These are phyloP conservation scores for Pimephales promelas DNA, from an alignment of 2,113 vertebrate genomes.

Conservation along the genomic window DNA sequence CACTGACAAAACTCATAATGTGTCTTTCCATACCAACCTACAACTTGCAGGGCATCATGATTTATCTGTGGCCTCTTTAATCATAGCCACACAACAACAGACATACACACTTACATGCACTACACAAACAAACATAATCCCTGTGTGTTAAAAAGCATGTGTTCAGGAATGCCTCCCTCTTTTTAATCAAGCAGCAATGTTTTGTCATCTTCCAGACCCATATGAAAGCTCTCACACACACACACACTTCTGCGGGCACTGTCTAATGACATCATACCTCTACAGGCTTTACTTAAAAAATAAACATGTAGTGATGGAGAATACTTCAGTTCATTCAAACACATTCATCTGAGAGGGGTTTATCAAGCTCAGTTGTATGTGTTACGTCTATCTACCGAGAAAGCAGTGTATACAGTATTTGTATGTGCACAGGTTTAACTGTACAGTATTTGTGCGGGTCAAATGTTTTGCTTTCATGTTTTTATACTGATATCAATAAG, in stretches of 20 bases:
- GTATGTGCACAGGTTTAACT: background rate
- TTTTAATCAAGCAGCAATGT: slow-evolving; percentile 50
- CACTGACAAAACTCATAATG: background rate
- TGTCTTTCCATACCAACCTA: background rate
- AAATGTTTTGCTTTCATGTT: background rate
- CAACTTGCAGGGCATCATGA: background rate
- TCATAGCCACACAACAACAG: slow-evolving; percentile 25
- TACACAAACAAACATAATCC: slow-evolving; percentile 26
- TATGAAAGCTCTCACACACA: background rate
- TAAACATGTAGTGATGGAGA: slow-evolving; percentile 39
- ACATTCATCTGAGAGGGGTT: background rate
- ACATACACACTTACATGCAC: slow-evolving; percentile 14
- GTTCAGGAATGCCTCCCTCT: slow-evolving; percentile 2
- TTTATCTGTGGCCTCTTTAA: slow-evolving; percentile 30
- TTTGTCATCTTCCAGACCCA: slow-evolving; percentile 20
- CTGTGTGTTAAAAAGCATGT: slow-evolving; percentile 13
- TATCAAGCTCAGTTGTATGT: background rate
- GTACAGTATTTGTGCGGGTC: background rate
- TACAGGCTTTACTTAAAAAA: slow-evolving; percentile 27
- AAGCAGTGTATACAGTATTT: background rate
- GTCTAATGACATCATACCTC: slow-evolving; percentile 48
- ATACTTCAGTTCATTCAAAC: background rate
- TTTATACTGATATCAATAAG: background rate
- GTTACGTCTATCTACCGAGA: background rate
- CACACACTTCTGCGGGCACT: slow-evolving; percentile 28